Evolutionary conservation across 2,888 invertebrate genomes (phyloP), one percentile per base, ranked within the genome.

Genomic region (Choristoneura rosaceana): DNA sequence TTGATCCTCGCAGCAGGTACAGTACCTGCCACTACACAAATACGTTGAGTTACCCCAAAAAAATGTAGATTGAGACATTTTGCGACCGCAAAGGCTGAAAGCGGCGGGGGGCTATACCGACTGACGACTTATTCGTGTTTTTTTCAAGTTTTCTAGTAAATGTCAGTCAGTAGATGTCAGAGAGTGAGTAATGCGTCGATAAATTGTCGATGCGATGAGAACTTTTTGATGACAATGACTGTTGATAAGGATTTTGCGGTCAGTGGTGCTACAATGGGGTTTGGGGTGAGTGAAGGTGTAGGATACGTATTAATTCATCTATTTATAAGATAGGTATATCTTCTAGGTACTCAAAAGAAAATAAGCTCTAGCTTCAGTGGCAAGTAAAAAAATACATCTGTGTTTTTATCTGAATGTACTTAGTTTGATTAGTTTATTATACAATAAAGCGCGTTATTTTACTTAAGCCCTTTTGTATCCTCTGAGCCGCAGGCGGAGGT

Each of bases 41-140:
- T 71, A 63, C 71, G 71, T 67, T 69, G 41, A 45, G 41, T 33
- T 60, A 50, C 8, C 60, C 38, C 38, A 38, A 45, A 68, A 33
- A 73, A 68, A 71, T 68, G 41, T 80, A 86, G 88, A 91, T 92
- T 90, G 91, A 92, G 91, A 90, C 90, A 86, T 91, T 90, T 88
- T 89, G 87, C 81, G 84, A 92, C 93, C 93, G 92, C 93, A 93
- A 92, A 90, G 86, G 80, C 83, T 81, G 79, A 79, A 83, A 74
- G 74, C 91, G 87, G 87, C 89, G 84, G 93, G 91, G 93, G 92
- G 90, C 84, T 77, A 76, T 77, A 77, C 84, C 87, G 87, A 86
- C 85, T 85, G 84, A 84, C 82, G 80, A 69, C 12, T 81, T 86
- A 4, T 55, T 55, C 9, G 25, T 25, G 10, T 55, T 25, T 55